phyloP scores from a whole-genome alignment of 1,140 invertebrate species.

The Psix sp. region DNA sequence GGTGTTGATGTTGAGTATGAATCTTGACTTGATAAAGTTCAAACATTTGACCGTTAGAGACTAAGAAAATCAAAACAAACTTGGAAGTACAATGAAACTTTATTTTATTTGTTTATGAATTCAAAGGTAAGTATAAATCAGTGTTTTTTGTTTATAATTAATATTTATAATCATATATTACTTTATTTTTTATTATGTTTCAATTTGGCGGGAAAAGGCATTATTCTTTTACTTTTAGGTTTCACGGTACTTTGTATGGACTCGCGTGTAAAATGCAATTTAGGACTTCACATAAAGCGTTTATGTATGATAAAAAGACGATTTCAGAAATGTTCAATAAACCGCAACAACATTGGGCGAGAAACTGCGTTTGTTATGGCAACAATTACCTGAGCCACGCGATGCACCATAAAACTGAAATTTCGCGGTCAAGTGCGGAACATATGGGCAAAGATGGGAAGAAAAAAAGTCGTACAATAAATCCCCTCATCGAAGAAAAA shows the following conservation, averaged over 20 bases:
- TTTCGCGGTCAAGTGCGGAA: constrained; percentile 43
- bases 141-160: too few species aligned
- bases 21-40: too few species aligned
- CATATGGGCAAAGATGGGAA: constrained; percentile 31
- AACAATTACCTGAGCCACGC: constrained; percentile 38
- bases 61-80: too few species aligned
- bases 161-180: too few species aligned
- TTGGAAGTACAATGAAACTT: too few species aligned
- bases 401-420: constrained; percentile 43
- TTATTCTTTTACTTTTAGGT: too few species aligned
- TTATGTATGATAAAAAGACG: constrained; percentile 33
- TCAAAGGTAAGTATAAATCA: too few species aligned
- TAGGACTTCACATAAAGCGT: constrained; percentile 22
- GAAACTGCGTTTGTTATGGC: constrained; percentile 39
- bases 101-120: too few species aligned
- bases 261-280: constrained; percentile 30
- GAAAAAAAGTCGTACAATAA: constrained; percentile 23
- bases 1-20: too few species aligned
- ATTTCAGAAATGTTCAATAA: constrained; percentile 51
- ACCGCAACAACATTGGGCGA: constrained; percentile 5
- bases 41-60: too few species aligned
- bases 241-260: not conserved
- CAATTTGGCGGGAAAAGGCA: too few species aligned
- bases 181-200: not conserved
- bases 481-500: constrained; percentile 6